Evolutionary conservation across 1,140 invertebrate genomes (phyloP), one percentile per base, ranked within the genome.

Genomic region (Neocloeon triangulifer): DNA sequence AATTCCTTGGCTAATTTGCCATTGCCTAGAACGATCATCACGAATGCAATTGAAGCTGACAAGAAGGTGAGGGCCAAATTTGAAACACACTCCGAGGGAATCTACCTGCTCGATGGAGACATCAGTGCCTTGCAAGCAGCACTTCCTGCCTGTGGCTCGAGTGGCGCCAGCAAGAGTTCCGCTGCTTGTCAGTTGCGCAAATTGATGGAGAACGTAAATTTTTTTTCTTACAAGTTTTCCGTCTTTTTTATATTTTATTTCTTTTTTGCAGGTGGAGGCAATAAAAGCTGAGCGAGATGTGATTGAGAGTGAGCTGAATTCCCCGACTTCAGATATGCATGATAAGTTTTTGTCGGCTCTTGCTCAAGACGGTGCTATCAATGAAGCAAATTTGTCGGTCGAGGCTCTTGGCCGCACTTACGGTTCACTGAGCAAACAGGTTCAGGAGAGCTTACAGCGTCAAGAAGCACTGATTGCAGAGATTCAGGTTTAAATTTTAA

Each of bases 281-380:
- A 58, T 95, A 12, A 92, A 89, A 59, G 68, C 70, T 16, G 84
- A 91, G 53, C 62, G 89, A 25, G 85, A 94, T 55, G 69, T 64
- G 9, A 72, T 94, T 18, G 86, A 95, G 55, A 64, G 59, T 5
- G 78, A 91, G 55, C 55, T 97, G 1, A 91, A 92, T 48, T 71
- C 68, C 18, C 61, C 73, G 3, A 73, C 66, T 3, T 62, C 72
- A 40, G 85, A 96, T 48, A 79, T 96, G 68, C 82, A 80, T 50
- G 56, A 69, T 12, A 62, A 67, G 43, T 92, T 94, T 49, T 55
- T 89, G 31, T 52, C 55, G 26, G 78, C 84, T 1, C 53, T 96
- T 37, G 64, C 71, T 7, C 66, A 76, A 43, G 79, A 88, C 50
- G 84, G 85, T 16, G 67, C 69, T 2, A 72, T 95, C 15, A 82